These are phyloP conservation scores for Chascanopsetta lugubris DNA, from an alignment of 2,113 vertebrate genomes.

Conservation along the genomic window DNA sequence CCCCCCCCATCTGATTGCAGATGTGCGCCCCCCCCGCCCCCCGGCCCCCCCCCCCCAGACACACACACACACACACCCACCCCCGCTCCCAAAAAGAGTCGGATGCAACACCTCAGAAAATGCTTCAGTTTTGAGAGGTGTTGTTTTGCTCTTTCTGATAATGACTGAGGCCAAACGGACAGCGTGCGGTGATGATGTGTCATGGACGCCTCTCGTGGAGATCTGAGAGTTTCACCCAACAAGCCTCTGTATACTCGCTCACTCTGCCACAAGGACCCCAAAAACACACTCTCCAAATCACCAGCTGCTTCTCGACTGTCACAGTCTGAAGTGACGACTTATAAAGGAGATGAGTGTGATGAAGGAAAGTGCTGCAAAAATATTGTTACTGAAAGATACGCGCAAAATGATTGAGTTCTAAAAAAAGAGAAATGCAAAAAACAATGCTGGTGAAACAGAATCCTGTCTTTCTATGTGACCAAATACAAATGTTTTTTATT, in stretches of 20 bases:
- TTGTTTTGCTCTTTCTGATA: slow-evolving; percentile 59
- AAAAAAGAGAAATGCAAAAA: not conserved
- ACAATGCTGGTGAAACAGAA: not conserved
- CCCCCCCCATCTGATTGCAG: no score
- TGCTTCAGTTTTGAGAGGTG: slow-evolving; percentile 25
- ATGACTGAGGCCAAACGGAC: slow-evolving; percentile 52
- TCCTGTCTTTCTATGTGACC: not conserved
- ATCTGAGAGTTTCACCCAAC: slow-evolving; percentile 32
- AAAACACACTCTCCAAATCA: slow-evolving; percentile 13
- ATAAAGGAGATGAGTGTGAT: slow-evolving; percentile 26
- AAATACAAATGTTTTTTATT: not conserved
- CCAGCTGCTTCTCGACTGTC: not conserved
- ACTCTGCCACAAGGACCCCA: slow-evolving; percentile 18
- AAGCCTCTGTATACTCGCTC: slow-evolving; percentile 24
- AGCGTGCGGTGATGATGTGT: slow-evolving; percentile 42
- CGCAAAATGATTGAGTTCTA: not conserved
- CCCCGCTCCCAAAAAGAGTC: slow-evolving; percentile 51
- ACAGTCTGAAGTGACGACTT: slow-evolving; percentile 1
- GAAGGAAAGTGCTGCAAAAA: slow-evolving; percentile 4
- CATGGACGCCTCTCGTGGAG: slow-evolving; percentile 45
- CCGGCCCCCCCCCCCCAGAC: no score
- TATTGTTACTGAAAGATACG: not conserved
- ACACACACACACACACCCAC: no score
- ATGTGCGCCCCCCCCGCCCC: no score
- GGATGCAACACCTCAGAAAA: slow-evolving; percentile 32